Evolutionary conservation across 2,113 vertebrate species (phyloP).

Genomic region (Drymodes brunneopygia): DNA sequence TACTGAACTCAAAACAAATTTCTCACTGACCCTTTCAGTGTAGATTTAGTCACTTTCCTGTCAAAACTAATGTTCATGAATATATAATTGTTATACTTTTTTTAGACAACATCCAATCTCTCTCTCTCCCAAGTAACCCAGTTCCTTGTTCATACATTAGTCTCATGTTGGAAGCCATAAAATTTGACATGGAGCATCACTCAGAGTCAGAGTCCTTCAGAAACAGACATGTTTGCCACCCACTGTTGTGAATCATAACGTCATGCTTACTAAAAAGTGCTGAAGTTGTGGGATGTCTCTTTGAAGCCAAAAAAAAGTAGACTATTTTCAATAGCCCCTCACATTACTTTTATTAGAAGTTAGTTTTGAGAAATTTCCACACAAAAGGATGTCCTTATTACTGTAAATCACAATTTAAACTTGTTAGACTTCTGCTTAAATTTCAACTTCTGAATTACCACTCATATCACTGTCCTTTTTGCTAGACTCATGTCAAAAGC

Average conservation of each 20-base stretch:
- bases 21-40: background rate
- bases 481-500: background rate
- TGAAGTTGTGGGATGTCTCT: background rate
- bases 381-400: background rate
- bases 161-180: background rate
- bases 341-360: background rate
- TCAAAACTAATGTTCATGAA: background rate
- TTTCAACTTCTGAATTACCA: background rate
- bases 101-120: background rate
- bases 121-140: background rate
- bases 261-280: background rate
- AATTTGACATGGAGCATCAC: background rate
- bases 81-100: background rate
- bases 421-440: background rate
- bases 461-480: background rate
- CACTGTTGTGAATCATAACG: background rate
- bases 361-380: background rate
- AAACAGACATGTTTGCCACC: background rate
- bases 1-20: background rate
- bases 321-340: background rate
- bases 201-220: background rate
- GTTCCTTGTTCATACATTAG: background rate
- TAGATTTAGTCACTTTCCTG: background rate
- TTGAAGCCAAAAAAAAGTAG: background rate
- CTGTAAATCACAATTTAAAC: background rate